Percentiles rank a stretch among this genome's conserved stretches.
phyloP scores from a whole-genome alignment of 2,113 vertebrate genomes.

The Sinocyclocheilus anshuiensis region DNA sequence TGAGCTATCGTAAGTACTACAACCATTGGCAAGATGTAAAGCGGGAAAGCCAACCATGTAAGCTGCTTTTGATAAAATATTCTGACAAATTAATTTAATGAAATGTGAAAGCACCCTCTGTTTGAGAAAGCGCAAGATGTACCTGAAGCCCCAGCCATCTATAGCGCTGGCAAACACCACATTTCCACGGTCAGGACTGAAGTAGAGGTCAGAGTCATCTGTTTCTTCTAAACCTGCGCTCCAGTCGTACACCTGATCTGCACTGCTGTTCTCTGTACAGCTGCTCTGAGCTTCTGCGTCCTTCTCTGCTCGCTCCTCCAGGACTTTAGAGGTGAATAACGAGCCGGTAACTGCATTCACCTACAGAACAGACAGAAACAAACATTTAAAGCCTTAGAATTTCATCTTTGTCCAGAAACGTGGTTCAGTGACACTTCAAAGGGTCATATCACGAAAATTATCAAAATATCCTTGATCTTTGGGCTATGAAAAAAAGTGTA shows the following conservation, averaged over 20 bases:
- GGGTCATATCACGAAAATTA: background rate
- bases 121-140: background rate
- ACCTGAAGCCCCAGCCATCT: constrained; percentile 98
- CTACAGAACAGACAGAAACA: constrained; percentile 65
- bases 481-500: background rate
- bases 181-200: constrained; percentile 94
- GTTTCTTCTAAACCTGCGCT: constrained; percentile 88
- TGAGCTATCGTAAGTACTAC: too few species aligned
- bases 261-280: constrained; percentile 65
- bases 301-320: constrained; percentile 91
- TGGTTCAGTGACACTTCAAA: background rate
- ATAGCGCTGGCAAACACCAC: constrained; percentile 93
- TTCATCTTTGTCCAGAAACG: background rate
- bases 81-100: background rate
- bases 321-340: constrained; percentile 95
- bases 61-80: background rate
- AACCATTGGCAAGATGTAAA: too few species aligned
- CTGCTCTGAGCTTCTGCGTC: constrained; percentile 65
- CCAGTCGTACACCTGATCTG: constrained; percentile 91
- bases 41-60: too few species aligned
- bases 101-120: background rate
- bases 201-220: constrained; percentile 94
- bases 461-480: background rate
- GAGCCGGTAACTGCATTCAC: constrained; percentile 92
- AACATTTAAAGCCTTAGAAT: background rate